These are phyloP conservation scores for Pluvianellus socialis DNA, from an alignment of 2,113 vertebrate species.

Conservation along the genomic window DNA sequence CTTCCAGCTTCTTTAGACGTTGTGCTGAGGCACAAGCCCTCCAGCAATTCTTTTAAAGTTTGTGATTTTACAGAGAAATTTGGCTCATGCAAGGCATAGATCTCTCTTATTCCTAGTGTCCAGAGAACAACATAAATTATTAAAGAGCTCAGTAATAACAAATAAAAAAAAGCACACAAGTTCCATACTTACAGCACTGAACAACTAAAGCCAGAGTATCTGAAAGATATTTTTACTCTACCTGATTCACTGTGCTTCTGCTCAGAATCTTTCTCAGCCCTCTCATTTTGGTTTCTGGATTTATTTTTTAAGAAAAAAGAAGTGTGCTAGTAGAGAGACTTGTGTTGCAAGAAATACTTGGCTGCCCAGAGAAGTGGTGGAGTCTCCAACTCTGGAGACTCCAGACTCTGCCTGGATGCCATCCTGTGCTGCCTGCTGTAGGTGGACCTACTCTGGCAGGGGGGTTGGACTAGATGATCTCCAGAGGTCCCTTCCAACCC, in stretches of 20 bases:
- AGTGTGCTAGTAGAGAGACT: background rate
- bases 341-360: background rate
- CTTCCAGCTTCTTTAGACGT: background rate
- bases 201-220: background rate
- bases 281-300: background rate
- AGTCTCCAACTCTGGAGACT: too few species aligned
- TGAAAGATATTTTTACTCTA: background rate
- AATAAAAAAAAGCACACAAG: accelerated
- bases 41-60: background rate
- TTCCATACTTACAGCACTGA: background rate
- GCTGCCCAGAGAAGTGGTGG: too few species aligned
- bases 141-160: background rate
- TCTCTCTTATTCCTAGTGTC: background rate
- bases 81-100: background rate
- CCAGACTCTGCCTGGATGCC: too few species aligned
- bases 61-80: background rate
- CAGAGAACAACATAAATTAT: background rate
- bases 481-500: too few species aligned
- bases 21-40: background rate
- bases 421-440: too few species aligned
- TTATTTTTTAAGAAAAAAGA: background rate
- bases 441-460: too few species aligned
- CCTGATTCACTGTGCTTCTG: background rate
- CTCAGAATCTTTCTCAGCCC: background rate
- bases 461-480: too few species aligned